These are phyloP conservation scores for Gymnobelideus leadbeateri DNA, from an alignment of 2,113 vertebrate species.

Conservation along the genomic window DNA sequence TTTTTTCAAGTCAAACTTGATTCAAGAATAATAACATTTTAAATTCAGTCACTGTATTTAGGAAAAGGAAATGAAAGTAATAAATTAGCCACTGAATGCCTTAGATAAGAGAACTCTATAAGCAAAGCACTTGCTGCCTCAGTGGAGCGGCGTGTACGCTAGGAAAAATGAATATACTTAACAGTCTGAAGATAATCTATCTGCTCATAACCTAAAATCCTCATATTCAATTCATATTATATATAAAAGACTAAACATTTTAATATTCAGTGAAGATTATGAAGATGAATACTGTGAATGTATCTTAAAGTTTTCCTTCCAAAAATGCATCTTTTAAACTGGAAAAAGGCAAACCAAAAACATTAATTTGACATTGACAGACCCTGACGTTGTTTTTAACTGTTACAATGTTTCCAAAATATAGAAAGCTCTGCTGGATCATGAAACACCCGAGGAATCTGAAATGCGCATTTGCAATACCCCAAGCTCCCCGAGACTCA, in stretches of 20 bases:
- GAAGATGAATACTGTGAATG: not conserved
- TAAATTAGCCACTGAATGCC: slow-evolving; percentile 7
- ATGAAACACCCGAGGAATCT: slow-evolving; percentile 19
- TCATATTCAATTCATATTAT: slow-evolving; percentile 33
- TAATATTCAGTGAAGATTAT: not conserved
- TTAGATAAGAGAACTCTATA: slow-evolving; percentile 22
- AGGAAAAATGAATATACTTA: not conserved
- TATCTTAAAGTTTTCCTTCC: slow-evolving; percentile 3
- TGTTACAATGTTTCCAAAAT: slow-evolving; percentile 19
- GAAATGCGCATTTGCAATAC: slow-evolving; percentile 26
- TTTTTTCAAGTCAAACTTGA: slow-evolving; percentile 51
- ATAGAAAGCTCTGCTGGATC: slow-evolving; percentile 34
- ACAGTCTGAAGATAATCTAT: slow-evolving; percentile 16
- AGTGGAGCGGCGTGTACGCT: not conserved
- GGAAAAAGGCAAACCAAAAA: slow-evolving; percentile 16
- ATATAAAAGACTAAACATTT: slow-evolving; percentile 32
- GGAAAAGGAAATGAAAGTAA: slow-evolving; percentile 19
- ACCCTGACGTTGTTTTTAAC: not conserved
- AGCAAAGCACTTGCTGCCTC: slow-evolving; percentile 27
- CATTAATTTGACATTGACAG: not conserved
- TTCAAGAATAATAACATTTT: slow-evolving; percentile 49
- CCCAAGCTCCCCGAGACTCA: not conserved
- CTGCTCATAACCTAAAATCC: slow-evolving; percentile 17
- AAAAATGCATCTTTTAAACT: slow-evolving; percentile 11
- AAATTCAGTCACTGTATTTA: slow-evolving; percentile 60